Evolutionary conservation across 2,888 invertebrate genomes (phyloP), one percentile per base, ranked within the genome.

Genomic region (Lathronympha strigana): DNA sequence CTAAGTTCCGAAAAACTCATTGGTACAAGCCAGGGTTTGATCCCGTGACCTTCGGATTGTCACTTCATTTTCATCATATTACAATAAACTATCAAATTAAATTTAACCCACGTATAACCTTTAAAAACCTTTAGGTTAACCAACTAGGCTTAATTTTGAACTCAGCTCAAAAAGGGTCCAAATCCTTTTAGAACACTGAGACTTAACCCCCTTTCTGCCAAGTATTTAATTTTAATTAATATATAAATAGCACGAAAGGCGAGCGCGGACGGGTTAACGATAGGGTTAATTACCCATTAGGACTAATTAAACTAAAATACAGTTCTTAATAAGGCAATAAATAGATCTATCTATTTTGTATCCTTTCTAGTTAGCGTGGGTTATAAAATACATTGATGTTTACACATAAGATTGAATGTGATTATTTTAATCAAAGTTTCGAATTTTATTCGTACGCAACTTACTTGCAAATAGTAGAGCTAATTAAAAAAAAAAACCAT

Each of bases 201-300:
- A 31, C 28, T 45, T 40, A n/a, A 45, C n/a, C n/a, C 57, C n/a
- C 0, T 31, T 21, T 19, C 13, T 9, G 17, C 4, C 43, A 0
- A 43, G 6, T 4, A 8, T 40, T 13, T 33, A 43, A 21, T n/a
- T 64, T 64, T 60, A 64, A 64, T 64, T 60, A 64, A 64, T 58
- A 64, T 57, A 63, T 63, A 55, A 58, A 64, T 60, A 64, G 54
- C 61, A 55, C 63, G 67, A 66, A 54, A 60, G 51, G 50, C 53
- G 47, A 61, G 61, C 54, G 62, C 61, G 40, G 45, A 50, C 49
- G 67, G 69, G 63, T 62, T 62, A 54, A 49, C 51, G 53, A 40
- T 28, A 25, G 51, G 63, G 67, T 69, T 69, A 69, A 69, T 66
- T 60, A 67, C 57, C 61, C 57, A 68, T 68, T 64, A 61, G 36